A percentile compares a stretch with the other conserved stretches of the same genome.
Conservation (phyloP, 2,797 vertebrate species). For the Synaphobranchus kaupii region DNA sequence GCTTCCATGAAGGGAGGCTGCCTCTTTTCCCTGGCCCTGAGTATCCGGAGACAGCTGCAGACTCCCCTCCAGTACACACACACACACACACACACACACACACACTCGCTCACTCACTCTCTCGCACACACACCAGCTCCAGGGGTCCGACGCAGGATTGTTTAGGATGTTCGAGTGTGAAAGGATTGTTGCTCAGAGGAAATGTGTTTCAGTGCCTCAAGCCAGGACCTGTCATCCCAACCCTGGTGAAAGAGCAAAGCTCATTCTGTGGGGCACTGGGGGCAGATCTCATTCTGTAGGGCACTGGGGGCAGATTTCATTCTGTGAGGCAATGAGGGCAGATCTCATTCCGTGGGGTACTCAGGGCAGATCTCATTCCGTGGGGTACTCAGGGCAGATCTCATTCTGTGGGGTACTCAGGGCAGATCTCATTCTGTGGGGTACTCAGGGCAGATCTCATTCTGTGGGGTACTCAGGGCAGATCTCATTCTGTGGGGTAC, state of each 20-base stretch:
- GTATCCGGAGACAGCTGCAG: conserved; percentile 52
- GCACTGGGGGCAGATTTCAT: neutral
- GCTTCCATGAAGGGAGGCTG: neutral
- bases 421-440: no score
- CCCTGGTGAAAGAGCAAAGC: neutral
- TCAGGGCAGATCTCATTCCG: no score
- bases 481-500: no score
- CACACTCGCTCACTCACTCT: neutral
- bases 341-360: no score
- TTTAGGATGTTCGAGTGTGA: conserved; percentile 39
- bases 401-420: no score
- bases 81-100: neutral
- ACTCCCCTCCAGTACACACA: neutral
- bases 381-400: no score
- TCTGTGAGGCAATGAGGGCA: no score
- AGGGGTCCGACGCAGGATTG: neutral
- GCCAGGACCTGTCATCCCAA: neutral
- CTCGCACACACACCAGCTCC: neutral
- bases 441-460: no score
- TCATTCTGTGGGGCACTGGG: neutral
- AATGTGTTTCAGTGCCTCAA: neutral
- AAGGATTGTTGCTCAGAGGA: conserved; percentile 6
- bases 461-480: no score
- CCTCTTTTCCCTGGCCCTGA: conserved; percentile 41
- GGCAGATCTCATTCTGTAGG: no score